Percentiles rank a stretch among this genome's conserved stretches.
These are phyloP conservation scores for Muscicapa comitata DNA, from an alignment of 2,797 vertebrate species.

Conservation along the genomic window DNA sequence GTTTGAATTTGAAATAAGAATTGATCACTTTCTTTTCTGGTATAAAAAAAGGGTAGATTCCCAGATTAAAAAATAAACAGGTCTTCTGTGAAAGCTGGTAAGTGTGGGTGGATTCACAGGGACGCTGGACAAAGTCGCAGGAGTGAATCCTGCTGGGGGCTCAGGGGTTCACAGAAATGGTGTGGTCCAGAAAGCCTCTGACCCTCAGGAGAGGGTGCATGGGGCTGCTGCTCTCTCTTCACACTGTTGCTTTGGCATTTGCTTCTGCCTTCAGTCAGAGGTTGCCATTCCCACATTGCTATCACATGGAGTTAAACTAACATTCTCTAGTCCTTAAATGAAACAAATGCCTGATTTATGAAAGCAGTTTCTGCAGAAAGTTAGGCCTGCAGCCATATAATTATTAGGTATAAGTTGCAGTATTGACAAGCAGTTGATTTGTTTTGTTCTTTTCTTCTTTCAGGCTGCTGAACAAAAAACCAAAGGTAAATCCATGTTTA, in stretches of 20 bases:
- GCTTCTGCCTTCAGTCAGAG: neutral
- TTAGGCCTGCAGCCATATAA: neutral
- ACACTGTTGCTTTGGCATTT: neutral
- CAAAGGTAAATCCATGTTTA: slow-evolving; percentile 85
- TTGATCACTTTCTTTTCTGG: neutral
- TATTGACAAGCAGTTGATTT: slow-evolving; percentile 50
- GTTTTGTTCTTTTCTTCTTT: slow-evolving; percentile 64
- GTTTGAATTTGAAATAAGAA: neutral
- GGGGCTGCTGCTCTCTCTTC: neutral
- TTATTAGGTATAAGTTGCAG: neutral
- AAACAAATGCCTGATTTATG: neutral
- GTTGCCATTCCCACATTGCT: neutral
- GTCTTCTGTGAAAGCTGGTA: neutral
- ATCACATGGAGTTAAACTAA: neutral
- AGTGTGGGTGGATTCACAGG: neutral
- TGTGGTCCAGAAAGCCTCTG: neutral
- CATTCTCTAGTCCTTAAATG: neutral
- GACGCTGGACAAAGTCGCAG: neutral
- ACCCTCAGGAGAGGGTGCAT: neutral
- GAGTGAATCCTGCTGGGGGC: neutral
- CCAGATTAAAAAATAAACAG: neutral
- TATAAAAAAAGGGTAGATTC: neutral
- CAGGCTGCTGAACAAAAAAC: slow-evolving; percentile 97
- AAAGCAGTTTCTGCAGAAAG: neutral
- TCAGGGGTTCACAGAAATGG: accelerated